These are phyloP conservation scores for Butorides virescens DNA, from an alignment of 2,113 vertebrate species.

Conservation along the genomic window DNA sequence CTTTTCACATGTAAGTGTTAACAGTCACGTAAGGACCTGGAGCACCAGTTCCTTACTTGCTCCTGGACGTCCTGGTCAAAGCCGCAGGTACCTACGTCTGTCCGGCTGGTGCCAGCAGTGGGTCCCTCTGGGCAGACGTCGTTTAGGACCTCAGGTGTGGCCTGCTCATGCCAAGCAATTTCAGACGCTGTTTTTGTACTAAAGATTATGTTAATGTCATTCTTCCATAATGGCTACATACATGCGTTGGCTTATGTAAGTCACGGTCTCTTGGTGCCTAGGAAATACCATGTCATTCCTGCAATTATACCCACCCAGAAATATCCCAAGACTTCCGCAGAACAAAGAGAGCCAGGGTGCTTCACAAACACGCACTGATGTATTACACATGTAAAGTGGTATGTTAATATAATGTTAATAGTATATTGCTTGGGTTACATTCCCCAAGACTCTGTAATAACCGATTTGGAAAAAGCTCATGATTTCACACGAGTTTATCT, in stretches of 20 bases:
- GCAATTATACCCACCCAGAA: constrained; percentile 8
- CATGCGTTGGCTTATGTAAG: neutral
- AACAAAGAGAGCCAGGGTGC: neutral
- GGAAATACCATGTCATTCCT: neutral
- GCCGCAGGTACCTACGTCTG: neutral
- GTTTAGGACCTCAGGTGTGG: neutral
- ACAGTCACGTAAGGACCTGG: neutral
- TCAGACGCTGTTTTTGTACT: neutral
- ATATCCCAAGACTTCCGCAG: neutral
- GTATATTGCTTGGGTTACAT: neutral
- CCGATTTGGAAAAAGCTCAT: neutral
- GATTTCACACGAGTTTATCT: neutral
- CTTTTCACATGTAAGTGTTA: neutral
- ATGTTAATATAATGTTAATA: neutral
- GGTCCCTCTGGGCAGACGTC: neutral
- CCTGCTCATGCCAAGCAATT: neutral
- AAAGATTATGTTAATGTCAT: neutral
- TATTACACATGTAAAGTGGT: neutral
- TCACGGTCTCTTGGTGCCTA: neutral
- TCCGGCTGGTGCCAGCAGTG: neutral
- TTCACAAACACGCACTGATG: neutral
- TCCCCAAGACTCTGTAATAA: constrained; percentile 2
- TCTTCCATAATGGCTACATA: neutral
- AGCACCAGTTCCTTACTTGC: neutral
- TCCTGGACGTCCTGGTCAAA: neutral